Base-by-base conservation (phyloP, 2,888 invertebrate species). In the Andricus curvator region DNA sequence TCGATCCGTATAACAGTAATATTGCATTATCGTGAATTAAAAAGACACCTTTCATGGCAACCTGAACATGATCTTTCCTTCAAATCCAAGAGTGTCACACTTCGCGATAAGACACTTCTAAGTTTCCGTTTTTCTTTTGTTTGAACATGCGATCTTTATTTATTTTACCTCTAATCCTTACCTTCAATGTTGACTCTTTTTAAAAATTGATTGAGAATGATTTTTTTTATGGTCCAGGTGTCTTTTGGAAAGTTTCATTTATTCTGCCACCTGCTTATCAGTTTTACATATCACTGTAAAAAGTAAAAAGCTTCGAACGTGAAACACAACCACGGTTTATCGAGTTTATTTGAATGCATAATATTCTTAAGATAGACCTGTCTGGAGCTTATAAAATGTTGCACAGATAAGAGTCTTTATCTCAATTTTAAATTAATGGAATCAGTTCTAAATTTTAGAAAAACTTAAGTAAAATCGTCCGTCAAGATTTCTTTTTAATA, bases 1-100 rank as follows among this genome's bases (percentile, higher is more conserved):
- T 81, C 81, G 87, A 85, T 80, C 82, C 83, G 81, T 79, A 80
- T 81, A 80, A 81, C 80, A 82, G 82, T 83, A 81, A 84, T 83
- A 82, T 77, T 81, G 56, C 81, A 79, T 81, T 82, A 84, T 84
- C 84, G 80, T 77, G 78, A 56, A 76, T 74, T 70, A 74, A 79
- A 81, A 74, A 74, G 64, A 74, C 62, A 66, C 51, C 74, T n/a
- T 60, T 48, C 65, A 68, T 60, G 67, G 41, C 41, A 81, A 77
- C 77, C 74, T 80, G 81, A 84, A 84, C 83, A 79, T 79, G 83
- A 84, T 82, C 84, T 83, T 84, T 81, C 80, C 76, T 56, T 83
- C 62, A 82, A 83, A 83, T 78, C 81, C 81, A 62, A 56, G 48
- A 44, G 81, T 81, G 81, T 82, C 82, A 64, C 81, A 78, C 74